Base-by-base conservation (phyloP, 2,888 invertebrate species). In the Pyrrhosoma nymphula region DNA sequence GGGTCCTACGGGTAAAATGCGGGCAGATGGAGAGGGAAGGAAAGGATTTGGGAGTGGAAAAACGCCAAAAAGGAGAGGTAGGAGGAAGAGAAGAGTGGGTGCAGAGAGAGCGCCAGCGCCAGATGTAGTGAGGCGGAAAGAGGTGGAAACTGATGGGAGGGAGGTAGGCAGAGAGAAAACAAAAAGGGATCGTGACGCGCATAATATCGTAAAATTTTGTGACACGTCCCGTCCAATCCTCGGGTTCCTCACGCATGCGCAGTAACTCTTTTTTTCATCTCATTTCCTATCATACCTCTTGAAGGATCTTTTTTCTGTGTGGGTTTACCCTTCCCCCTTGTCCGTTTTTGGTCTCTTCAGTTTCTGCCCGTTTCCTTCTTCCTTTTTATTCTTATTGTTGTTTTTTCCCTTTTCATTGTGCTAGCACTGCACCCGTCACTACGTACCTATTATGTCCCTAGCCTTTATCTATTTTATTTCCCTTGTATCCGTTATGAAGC, bases 101-200 rank as follows among this genome's bases (percentile, higher is more conserved):
- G 47, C 4, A 47, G 47, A 8, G 47, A 47, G 26, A 16, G 20
- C 60, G 60, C 60, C 60, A 47, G 63, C 56, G 91, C 23, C 39
- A 30, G 30, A 26, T 39, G 20, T 60, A 30, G 63, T 30, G 69
- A 91, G 35, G 39, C 39, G 26, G 91, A 26, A 63, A 63, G 91
- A 39, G 20, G 60, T 20, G 60, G 20, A 60, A 14, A 12, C 60
- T 20, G 60, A 60, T 8, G 20, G 47, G 60, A 10, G 60, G 60
- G 20, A 60, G 63, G 23, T 3, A 39, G 26, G n/a, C n/a, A 63
- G 93, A 26, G 69, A 47, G 93, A 26, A 47, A 69, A 63, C 63
- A 93, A 69, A 82, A 93, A 69, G 55, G 69, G 93, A 55, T 93
- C 93, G 93, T 93, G 93, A 63, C 75, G 47, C 93, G 93, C 93